phyloP scores from a whole-genome alignment of 2,888 invertebrate genomes.

The Exephanes ischioxanthus region DNA sequence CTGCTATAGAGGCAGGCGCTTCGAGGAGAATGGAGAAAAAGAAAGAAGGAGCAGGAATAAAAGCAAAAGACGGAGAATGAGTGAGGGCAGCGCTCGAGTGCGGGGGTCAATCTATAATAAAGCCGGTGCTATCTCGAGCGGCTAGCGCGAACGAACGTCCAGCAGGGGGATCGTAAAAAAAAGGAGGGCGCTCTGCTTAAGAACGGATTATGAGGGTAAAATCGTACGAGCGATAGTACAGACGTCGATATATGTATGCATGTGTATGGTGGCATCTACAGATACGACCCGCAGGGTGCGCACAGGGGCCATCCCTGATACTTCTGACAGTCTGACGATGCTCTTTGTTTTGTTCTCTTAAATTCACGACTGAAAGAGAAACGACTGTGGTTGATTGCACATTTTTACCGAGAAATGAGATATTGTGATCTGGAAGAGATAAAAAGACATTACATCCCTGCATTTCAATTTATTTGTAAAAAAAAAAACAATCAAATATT shows the following conservation, averaged over 20 bases:
- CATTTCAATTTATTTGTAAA: neutral
- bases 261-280: slow-evolving; percentile 21
- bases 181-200: slow-evolving; percentile 80
- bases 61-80: slow-evolving; percentile 69
- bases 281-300: slow-evolving; percentile 21
- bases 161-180: slow-evolving; percentile 81
- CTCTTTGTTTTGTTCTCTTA: neutral
- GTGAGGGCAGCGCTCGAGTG: slow-evolving; percentile 78
- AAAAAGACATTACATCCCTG: neutral
- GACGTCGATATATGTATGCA: slow-evolving; percentile 44
- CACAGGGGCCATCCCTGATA: slow-evolving; percentile 15
- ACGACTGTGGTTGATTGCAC: neutral
- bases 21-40: slow-evolving; percentile 29
- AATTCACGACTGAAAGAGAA: neutral
- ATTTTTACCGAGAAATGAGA: neutral
- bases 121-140: slow-evolving; percentile 81
- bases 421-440: neutral
- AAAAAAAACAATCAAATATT: neutral
- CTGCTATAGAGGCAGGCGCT: slow-evolving; percentile 45
- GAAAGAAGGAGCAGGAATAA: slow-evolving; percentile 58
- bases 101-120: slow-evolving; percentile 84
- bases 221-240: slow-evolving; percentile 76
- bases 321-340: slow-evolving; percentile 13
- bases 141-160: slow-evolving; percentile 78
- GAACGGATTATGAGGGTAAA: slow-evolving; percentile 84